These are phyloP conservation scores for Phanerotoma sp. DNA, from an alignment of 2,888 invertebrate species.

Conservation along the genomic window DNA sequence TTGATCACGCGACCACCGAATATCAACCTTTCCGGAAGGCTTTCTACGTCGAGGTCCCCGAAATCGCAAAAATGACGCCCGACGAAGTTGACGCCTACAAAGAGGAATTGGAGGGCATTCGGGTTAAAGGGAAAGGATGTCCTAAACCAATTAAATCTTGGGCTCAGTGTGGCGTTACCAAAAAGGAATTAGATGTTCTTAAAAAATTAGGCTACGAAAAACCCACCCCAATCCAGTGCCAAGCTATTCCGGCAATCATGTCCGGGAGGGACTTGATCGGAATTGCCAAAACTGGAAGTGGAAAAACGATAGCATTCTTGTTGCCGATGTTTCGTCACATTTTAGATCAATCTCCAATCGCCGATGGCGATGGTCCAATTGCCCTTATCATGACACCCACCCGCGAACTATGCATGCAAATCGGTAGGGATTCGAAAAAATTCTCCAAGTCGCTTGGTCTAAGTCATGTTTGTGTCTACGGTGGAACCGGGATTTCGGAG, in stretches of 20 bases:
- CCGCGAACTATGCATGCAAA: constrained; percentile 97
- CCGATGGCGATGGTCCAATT: constrained; percentile 96
- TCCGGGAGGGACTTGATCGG: constrained; percentile 95
- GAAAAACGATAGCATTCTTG: constrained; percentile 97
- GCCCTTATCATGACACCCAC: constrained; percentile 98
- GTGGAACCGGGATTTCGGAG: constrained; percentile 96
- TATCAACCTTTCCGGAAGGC: constrained; percentile 91
- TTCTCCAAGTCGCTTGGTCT: constrained; percentile 88
- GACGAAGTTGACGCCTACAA: constrained; percentile 85
- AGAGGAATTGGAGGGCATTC: constrained; percentile 90
- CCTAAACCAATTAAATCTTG: constrained; percentile 94
- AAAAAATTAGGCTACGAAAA: constrained; percentile 91
- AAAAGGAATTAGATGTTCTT: constrained; percentile 89
- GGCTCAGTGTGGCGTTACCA: constrained; percentile 98
- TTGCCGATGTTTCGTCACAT: constrained; percentile 98
- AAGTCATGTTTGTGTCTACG: constrained; percentile 94
- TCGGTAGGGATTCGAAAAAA: constrained; percentile 92
- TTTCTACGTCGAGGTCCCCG: constrained; percentile 97
- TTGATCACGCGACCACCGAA: constrained; percentile 84
- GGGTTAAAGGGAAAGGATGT: constrained; percentile 95
- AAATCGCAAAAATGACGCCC: constrained; percentile 86
- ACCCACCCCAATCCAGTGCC: constrained; percentile 98
- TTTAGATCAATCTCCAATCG: constrained; percentile 88
- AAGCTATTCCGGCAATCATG: constrained; percentile 98
- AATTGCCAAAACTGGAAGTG: constrained; percentile 98